Evolutionary conservation across 2,888 invertebrate genomes (phyloP).

Genomic region (Parapristionchus giblindavisi): DNA sequence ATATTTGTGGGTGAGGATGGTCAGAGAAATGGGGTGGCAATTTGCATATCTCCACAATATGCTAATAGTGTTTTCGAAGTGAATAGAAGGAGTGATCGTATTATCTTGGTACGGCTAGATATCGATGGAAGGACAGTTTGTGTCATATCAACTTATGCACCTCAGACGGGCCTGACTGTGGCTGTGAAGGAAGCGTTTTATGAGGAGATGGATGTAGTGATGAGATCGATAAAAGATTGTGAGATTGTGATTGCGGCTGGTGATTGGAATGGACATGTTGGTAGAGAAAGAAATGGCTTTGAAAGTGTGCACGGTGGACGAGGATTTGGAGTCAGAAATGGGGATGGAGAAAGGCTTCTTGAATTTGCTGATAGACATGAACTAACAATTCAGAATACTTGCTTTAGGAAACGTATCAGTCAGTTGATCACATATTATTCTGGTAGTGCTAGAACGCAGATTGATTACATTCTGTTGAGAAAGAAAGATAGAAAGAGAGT

Average conservation of each 20-base stretch:
- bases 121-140: neutral
- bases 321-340: slow-evolving; percentile 4
- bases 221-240: neutral
- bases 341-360: slow-evolving; percentile 1
- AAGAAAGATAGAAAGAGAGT: slow-evolving; percentile 10
- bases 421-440: slow-evolving; percentile 19
- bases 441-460: neutral
- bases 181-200: neutral
- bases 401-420: neutral
- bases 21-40: slow-evolving; percentile 10
- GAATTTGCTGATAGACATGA: slow-evolving; percentile 11
- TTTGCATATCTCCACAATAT: neutral
- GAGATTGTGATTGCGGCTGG: neutral
- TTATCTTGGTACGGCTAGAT: neutral
- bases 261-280: slow-evolving; percentile 27
- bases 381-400: neutral
- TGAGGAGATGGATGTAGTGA: neutral
- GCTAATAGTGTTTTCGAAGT: neutral
- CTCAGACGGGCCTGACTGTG: neutral
- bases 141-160: slow-evolving; percentile 3
- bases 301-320: neutral
- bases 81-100: neutral
- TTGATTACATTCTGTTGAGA: slow-evolving; percentile 9
- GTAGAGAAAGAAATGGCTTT: neutral
- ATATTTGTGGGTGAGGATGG: slow-evolving; percentile 6